A percentile compares a stretch with the other conserved stretches of the same genome.
Conservation (phyloP, 2,888 invertebrate genomes). For the Orchesellides sinensis region DNA sequence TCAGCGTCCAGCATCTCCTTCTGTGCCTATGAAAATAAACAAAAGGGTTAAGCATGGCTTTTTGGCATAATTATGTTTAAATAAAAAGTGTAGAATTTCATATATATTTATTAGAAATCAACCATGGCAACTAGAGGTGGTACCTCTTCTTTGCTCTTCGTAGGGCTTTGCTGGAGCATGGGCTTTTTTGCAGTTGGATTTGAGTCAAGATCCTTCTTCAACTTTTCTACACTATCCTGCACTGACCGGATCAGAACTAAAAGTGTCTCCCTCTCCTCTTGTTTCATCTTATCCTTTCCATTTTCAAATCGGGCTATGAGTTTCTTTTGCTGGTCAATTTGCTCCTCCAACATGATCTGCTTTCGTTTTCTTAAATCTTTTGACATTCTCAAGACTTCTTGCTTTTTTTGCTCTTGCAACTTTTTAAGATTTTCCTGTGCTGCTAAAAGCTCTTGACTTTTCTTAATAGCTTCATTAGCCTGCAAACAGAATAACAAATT, state of each 20-base stretch:
- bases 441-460: conserved; percentile 78
- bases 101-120: not conserved
- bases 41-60: not conserved
- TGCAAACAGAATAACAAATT: conserved; percentile 45
- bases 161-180: conserved; percentile 80
- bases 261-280: conserved; percentile 85
- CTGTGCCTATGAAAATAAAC: conserved; percentile 80
- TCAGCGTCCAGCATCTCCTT: conserved; percentile 95
- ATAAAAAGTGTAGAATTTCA: not conserved
- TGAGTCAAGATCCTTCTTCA: conserved; percentile 81
- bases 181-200: conserved; percentile 77
- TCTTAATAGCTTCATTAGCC: conserved; percentile 78
- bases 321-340: conserved; percentile 91
- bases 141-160: conserved; percentile 83
- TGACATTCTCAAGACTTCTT: conserved; percentile 85
- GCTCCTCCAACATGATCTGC: conserved; percentile 90
- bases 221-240: conserved; percentile 88
- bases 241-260: conserved; percentile 89
- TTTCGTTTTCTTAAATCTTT: conserved; percentile 90
- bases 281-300: conserved; percentile 78
- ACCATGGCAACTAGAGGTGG: not conserved
- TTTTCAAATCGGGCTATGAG: conserved; percentile 90
- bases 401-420: conserved; percentile 85
- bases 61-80: not conserved
- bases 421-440: conserved; percentile 85